Evolutionary conservation across 2,797 vertebrate genomes (phyloP), one percentile per base, ranked within the genome.

Genomic region (Pangasius sanitwongsei): DNA sequence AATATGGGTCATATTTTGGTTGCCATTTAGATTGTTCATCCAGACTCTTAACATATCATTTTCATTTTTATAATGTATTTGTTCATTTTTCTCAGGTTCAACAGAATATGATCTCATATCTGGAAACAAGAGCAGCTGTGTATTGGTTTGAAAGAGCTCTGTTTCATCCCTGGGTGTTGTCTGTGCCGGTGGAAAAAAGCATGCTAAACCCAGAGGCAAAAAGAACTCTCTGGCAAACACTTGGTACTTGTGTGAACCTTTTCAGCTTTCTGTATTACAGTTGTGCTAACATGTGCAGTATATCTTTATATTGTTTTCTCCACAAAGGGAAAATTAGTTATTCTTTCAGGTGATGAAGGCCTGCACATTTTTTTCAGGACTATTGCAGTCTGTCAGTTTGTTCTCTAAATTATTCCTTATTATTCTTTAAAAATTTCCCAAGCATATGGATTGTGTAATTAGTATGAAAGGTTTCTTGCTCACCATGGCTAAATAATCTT

Each of bases 51-150:
- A 78, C 48, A 15, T 44, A 11, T n/a, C 6, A n/a, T 31, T 37
- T 87, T 31, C 16, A 28, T 83, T 67, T 90, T 48, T 28, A 61
- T 7, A 12, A 20, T 81, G 34, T 57, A 57, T 77, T 82, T 82
- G 23, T 20, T 59, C 1, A 25, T 59, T 37, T 85, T 70, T 80
- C 9, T 88, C 48, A 85, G 53, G 75, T 87, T 89, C 69, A 87
- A 55, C 85, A 88, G 86, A 86, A 92, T 74, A 69, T 89, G 83
- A 87, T 83, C 87, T 92, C 83, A 91, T 84, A 87, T 90, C 83
- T 41, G 63, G 41, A 86, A 89, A 91, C 89, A 91, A 87, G 78
- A 55, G 83, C 78, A 85, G 83, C 87, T 92, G 86, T 93, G 87
- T 90, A 59, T 81, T 87, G 65, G n/a, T 67, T 37, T 83, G 48